Evolutionary conservation across 2,797 vertebrate genomes (phyloP).

Genomic region (Dryobates pubescens): DNA sequence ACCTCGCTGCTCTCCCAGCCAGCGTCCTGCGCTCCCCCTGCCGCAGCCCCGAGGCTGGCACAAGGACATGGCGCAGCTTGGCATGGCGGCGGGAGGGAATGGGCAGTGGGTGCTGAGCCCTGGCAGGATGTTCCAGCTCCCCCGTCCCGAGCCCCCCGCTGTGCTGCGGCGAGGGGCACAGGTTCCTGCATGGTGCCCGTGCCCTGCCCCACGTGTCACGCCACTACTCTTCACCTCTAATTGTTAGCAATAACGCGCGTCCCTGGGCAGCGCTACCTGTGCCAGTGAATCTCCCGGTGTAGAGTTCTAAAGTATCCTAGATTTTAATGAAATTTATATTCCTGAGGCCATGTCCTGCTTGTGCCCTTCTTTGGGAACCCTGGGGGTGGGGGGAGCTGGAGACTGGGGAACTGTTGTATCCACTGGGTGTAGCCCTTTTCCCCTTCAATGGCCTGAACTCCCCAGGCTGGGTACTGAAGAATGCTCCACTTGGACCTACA

Average conservation of each 20-base stretch:
- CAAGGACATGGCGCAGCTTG: neutral
- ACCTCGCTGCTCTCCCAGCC: neutral
- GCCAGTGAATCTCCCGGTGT: slow-evolving; percentile 68
- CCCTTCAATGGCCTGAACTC: neutral
- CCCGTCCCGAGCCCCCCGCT: neutral
- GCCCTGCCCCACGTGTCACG: slow-evolving; percentile 46
- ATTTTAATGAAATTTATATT: slow-evolving; percentile 86
- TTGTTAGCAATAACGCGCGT: slow-evolving; percentile 78
- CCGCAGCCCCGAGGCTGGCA: neutral
- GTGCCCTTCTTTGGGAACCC: slow-evolving; percentile 59
- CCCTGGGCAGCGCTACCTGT: slow-evolving; percentile 64
- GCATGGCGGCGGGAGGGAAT: neutral
- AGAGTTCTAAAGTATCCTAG: slow-evolving; percentile 80
- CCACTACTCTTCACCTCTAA: slow-evolving; percentile 71
- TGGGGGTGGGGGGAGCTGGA: neutral
- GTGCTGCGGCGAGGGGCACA: neutral
- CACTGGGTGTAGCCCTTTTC: neutral
- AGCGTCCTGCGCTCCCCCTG: neutral
- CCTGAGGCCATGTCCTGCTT: slow-evolving; percentile 55
- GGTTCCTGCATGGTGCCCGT: slow-evolving; percentile 62
- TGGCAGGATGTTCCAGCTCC: slow-evolving; percentile 62
- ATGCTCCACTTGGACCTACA: neutral
- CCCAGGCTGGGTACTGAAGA: neutral
- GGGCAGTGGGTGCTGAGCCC: neutral
- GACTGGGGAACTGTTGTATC: neutral